Conservation (phyloP, 1,140 invertebrate genomes). For the Lerema accius region DNA sequence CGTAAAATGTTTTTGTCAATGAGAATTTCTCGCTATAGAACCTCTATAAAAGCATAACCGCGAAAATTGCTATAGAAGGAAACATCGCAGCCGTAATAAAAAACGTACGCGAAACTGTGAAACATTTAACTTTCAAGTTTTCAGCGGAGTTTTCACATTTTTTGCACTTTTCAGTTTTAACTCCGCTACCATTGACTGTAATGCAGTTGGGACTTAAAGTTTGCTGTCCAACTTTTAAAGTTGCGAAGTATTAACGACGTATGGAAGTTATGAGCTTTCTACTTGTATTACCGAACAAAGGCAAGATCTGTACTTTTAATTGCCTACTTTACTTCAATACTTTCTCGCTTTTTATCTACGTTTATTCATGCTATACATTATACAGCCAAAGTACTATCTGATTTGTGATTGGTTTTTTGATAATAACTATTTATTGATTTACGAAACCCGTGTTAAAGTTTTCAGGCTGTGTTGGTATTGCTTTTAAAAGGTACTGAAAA, state of each 20-base stretch:
- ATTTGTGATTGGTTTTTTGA: no score
- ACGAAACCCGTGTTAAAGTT: no score
- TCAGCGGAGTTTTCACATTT: slow-evolving; percentile 48
- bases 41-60: slow-evolving; percentile 26
- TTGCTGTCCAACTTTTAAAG: slow-evolving; percentile 48
- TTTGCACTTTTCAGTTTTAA: slow-evolving; percentile 52
- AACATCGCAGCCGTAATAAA: slow-evolving; percentile 40
- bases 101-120: slow-evolving; percentile 47
- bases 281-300: slow-evolving; percentile 35
- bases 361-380: not conserved
- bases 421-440: no score
- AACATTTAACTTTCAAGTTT: slow-evolving; percentile 66
- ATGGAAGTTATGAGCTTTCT: slow-evolving; percentile 44
- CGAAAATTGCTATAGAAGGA: slow-evolving; percentile 32
- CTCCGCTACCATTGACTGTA: slow-evolving; percentile 56
- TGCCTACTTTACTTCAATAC: slow-evolving; percentile 33
- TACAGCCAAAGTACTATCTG: no score
- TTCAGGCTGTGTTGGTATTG: no score
- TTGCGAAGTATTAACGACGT: slow-evolving; percentile 63
- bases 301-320: slow-evolving; percentile 41
- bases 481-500: no score
- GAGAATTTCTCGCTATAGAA: slow-evolving; percentile 22
- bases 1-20: slow-evolving; percentile 24
- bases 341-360: slow-evolving; percentile 14
- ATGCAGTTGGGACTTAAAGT: slow-evolving; percentile 55